These are phyloP conservation scores for Gouania willdenowi DNA, from an alignment of 2,797 vertebrate species.

Conservation along the genomic window DNA sequence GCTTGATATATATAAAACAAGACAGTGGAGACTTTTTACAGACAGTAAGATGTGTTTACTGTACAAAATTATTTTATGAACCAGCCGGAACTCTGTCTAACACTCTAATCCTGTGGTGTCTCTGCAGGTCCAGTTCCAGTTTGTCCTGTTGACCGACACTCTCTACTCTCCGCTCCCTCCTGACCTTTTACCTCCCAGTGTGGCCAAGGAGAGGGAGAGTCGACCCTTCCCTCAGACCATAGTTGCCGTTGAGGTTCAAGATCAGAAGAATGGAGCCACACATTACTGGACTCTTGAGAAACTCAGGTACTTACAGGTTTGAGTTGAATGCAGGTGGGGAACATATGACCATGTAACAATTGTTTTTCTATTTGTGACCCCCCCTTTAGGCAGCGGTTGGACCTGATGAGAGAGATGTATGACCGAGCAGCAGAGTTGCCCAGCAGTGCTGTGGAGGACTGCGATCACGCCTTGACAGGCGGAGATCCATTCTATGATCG, in stretches of 20 bases:
- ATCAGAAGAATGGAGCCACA: conserved; percentile 96
- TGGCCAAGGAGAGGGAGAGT: conserved; percentile 87
- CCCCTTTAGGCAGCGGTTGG: conserved; percentile 85
- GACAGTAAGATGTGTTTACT: no score
- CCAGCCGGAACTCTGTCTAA: no score
- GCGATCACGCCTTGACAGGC: conserved; percentile 89
- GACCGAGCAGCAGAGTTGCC: conserved; percentile 94
- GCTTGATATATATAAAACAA: no score
- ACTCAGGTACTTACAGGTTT: conserved; percentile 77
- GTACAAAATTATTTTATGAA: no score
- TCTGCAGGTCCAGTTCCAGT: conserved; percentile 95
- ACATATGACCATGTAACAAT: no score
- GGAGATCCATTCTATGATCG: conserved; percentile 98
- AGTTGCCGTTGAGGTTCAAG: conserved; percentile 93
- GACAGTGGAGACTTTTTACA: no score
- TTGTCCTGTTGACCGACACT: conserved; percentile 93
- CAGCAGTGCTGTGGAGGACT: conserved; percentile 89
- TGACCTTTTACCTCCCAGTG: conserved; percentile 86
- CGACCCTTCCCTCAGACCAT: conserved; percentile 92
- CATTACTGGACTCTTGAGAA: conserved; percentile 98
- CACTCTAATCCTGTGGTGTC: no score
- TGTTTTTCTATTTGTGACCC: neutral
- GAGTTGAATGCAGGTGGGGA: no score
- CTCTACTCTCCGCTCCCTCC: conserved; percentile 93
- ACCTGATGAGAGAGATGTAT: conserved; percentile 98